Percentiles rank a stretch among this genome's conserved stretches.
phyloP scores from a whole-genome alignment of 2,888 invertebrate genomes.

The Melinopterus prodromus region DNA sequence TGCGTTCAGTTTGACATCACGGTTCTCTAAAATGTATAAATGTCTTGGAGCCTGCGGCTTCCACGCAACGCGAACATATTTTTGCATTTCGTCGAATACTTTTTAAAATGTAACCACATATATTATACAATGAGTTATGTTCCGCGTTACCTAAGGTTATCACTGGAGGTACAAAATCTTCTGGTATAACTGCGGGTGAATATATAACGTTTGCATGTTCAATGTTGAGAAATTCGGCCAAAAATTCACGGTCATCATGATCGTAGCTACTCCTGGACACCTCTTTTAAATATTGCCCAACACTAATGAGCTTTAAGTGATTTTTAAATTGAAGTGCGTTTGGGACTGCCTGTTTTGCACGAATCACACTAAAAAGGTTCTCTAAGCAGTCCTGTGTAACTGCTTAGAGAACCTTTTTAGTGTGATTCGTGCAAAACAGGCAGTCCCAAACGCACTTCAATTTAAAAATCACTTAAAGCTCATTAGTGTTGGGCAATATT shows the following conservation, averaged over 20 bases:
- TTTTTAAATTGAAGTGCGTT: conserved; percentile 28
- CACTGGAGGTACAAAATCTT: conserved; percentile 6
- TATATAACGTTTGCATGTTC: conserved; percentile 6
- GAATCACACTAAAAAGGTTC: conserved; percentile 35
- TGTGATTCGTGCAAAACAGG: conserved; percentile 34
- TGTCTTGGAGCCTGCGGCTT: too few species aligned
- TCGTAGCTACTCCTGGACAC: conserved; percentile 9
- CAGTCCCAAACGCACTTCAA: conserved; percentile 33
- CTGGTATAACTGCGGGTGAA: conserved; percentile 14
- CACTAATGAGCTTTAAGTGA: not conserved
- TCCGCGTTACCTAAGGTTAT: conserved; percentile 9
- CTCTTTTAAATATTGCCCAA: conserved; percentile 10
- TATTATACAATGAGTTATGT: conserved; percentile 16
- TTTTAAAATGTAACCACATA: conserved; percentile 11
- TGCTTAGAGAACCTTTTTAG: conserved; percentile 36
- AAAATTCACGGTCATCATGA: conserved; percentile 17
- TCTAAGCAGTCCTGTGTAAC: conserved; percentile 37
- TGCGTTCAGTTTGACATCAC: conserved; percentile 32
- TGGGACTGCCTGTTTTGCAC: conserved; percentile 33
- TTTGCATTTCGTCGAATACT: not conserved
- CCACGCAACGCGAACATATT: too few species aligned
- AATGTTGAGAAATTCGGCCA: conserved; percentile 6
- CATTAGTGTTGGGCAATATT: conserved; percentile 9
- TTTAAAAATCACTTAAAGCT: not conserved
- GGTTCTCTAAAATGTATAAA: conserved; percentile 17